Base-by-base conservation (phyloP, 2,113 vertebrate species). In the Leptocoma aspasia region DNA sequence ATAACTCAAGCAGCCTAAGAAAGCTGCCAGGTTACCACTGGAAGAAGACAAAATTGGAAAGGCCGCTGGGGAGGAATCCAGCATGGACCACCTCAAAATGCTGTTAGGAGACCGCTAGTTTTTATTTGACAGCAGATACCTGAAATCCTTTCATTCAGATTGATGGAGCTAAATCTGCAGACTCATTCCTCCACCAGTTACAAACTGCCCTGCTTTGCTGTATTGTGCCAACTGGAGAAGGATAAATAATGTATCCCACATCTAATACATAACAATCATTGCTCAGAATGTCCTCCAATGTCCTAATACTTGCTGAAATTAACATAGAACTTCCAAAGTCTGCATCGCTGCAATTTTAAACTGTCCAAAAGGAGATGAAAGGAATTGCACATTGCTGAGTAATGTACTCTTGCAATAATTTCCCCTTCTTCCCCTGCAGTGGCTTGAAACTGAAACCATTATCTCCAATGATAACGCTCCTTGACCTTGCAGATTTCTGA, bases 371-470 rank as follows among this genome's bases (percentile, higher is more conserved):
- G n/a, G 42, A 90, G 42, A 76, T 39, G 33, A 81, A n/a, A 72
- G 11, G 37, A 94, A 69, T 21, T 56, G 27, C 33, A 47, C 39
- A 86, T 77, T 70, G 39, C 7, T 82, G 70, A 89, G 44, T 77
- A 94, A 82, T 59, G 50, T 47, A 86, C 42, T 64, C 14, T 68
- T 64, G 65, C 69, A 94, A 79, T 85, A 86, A 89, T 65, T 72
- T 92, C 57, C 56, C 81, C 22, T 71, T 22, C 66, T 94, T 78
- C 44, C 75, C 61, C 63, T 77, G 45, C 35, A 61, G 60, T 68
- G 87, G 24, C 92, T 88, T 94, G 80, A 92, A 95, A 87, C 42
- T 50, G 78, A 97, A 96, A 94, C 53, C 23, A 87, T 92, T 93
- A 47, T 61, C 69, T 73, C 94, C 79, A 95, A 79, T 80, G 59